Base-by-base conservation (phyloP, 2,888 invertebrate genomes). In the Phyllotreta cruciferae region DNA sequence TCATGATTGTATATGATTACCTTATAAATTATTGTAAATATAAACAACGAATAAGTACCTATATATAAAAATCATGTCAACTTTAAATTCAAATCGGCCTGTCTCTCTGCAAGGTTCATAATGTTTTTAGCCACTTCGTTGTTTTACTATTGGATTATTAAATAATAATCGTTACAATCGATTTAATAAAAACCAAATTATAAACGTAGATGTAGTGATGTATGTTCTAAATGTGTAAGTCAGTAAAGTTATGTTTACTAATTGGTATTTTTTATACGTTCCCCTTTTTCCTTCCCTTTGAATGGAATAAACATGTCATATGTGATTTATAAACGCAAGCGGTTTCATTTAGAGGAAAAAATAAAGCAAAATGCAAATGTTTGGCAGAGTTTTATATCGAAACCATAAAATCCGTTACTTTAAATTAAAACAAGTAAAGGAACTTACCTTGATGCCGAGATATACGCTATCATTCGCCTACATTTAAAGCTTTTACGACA, bases 391-490 rank as follows among this genome's bases (percentile, higher is more conserved):
- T 71, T 71, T 69, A 71, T 70, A 70, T 69, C 50, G 68, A 69
- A 70, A 67, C 71, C 66, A 72, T 72, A 71, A 71, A 72, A 73
- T 64, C 65, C 63, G 66, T 68, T 70, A 72, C 70, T 73, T 70
- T 62, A 71, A 73, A 74, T 75, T 73, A 74, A 73, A 74, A 74
- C 70, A 73, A 71, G 72, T 67, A 71, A 71, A 74, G 71, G 73
- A 74, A 75, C 75, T 75, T 74, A 76, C 75, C 75, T 76, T 73
- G 70, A 73, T 73, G 74, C 74, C 71, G 70, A 76, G 77, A 76
- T 77, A 74, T 72, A n/a, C 10, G 11, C 36, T 49, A 49, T 49
- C 49, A 49, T 49, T 38, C 47, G 55, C 47, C 55, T 62, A 47
- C 56, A 64, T 71, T 71, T 68, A 70, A 56, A 62, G 57, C 63